These are phyloP conservation scores for Mythimna pallens DNA, from an alignment of 2,888 invertebrate genomes.

Conservation along the genomic window DNA sequence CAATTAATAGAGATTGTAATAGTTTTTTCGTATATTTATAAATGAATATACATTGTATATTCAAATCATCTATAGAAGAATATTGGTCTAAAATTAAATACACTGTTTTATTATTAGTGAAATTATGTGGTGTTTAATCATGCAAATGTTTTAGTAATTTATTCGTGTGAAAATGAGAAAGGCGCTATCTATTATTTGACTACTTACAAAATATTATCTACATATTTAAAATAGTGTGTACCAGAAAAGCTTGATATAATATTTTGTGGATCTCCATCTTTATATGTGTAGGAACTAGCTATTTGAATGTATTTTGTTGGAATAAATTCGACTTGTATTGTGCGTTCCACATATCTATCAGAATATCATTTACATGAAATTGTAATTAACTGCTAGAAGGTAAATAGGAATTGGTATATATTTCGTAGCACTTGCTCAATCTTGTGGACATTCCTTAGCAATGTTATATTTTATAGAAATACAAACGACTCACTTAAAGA, in stretches of 20 bases:
- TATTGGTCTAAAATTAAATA: conserved; percentile 20
- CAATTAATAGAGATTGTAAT: conserved; percentile 68
- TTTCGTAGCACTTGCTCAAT: conserved; percentile 79
- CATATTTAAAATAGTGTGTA: conserved; percentile 10
- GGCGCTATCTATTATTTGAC: conserved; percentile 12
- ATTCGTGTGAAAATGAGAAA: conserved; percentile 34
- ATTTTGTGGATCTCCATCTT: conserved; percentile 28
- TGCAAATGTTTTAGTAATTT: conserved; percentile 7
- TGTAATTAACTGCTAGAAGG: conserved; percentile 41
- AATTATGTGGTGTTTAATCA: conserved; percentile 20
- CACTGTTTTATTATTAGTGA: conserved; percentile 21
- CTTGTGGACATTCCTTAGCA: conserved; percentile 76
- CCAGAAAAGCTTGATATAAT: conserved; percentile 25
- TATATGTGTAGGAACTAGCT: conserved; percentile 38
- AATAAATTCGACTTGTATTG: conserved; percentile 42
- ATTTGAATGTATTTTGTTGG: conserved; percentile 25
- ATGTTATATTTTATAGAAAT: conserved; percentile 54
- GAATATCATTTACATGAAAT: conserved; percentile 58
- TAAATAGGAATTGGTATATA: conserved; percentile 58
- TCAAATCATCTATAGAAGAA: conserved; percentile 19
- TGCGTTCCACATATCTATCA: conserved; percentile 60
- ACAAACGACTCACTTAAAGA: conserved; percentile 46
- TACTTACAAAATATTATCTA: conserved; percentile 19
- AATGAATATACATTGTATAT: conserved; percentile 44
- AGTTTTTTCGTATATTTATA: conserved; percentile 37